phyloP scores from a whole-genome alignment of 1,140 invertebrate species.

The Solen grandis region DNA sequence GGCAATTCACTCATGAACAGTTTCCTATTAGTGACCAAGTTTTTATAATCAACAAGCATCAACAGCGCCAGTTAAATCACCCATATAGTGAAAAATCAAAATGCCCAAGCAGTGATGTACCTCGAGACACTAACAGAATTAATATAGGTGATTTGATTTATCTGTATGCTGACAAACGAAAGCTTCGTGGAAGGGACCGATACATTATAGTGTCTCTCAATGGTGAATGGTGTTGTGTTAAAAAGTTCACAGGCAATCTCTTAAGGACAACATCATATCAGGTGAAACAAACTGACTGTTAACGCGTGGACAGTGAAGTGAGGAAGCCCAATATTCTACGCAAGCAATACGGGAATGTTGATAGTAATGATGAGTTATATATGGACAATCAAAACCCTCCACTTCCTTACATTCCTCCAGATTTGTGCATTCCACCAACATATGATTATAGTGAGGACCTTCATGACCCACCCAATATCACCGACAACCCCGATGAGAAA shows the following conservation, averaged over 20 bases:
- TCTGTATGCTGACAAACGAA: constrained; percentile 39
- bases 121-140: not conserved
- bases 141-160: constrained; percentile 55
- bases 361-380: no score
- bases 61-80: constrained; percentile 21
- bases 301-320: constrained; percentile 1
- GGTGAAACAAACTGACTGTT: constrained; percentile 46
- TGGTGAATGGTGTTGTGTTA: constrained; percentile 43
- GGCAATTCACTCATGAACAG: constrained; percentile 47
- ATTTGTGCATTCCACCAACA: no score
- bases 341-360: no score
- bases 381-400: no score
- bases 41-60: constrained; percentile 24
- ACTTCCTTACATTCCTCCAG: no score
- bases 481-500: no score
- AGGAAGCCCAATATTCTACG: no score
- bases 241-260: constrained; percentile 48
- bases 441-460: no score
- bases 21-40: constrained; percentile 33
- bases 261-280: constrained; percentile 37
- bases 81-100: constrained; percentile 48
- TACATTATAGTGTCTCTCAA: constrained; percentile 36
- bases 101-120: not conserved
- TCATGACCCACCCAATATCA: no score
- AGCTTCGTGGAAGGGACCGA: constrained; percentile 3